phyloP scores from a whole-genome alignment of 30 jellyfish, hydroid and myxozoan species.

The Haliclystus octoradiatus region DNA sequence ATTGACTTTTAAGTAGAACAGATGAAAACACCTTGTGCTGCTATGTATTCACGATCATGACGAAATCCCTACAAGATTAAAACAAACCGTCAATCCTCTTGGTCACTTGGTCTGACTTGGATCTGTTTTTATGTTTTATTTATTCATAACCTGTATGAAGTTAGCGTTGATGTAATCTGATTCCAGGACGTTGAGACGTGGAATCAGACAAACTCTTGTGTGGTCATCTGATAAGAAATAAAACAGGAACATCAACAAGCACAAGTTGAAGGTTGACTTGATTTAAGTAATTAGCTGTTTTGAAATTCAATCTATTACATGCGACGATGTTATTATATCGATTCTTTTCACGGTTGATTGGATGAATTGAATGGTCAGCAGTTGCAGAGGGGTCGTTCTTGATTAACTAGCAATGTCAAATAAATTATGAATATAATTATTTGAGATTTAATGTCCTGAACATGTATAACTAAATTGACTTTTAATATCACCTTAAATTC shows the following conservation, averaged over 20 bases:
- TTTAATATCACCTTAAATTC: slow-evolving; percentile 41
- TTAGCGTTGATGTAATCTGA: slow-evolving; percentile 88
- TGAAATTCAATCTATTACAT: too few species aligned
- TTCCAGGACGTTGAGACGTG: slow-evolving; percentile 56
- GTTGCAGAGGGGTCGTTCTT: slow-evolving; percentile 14
- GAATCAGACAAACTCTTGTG: slow-evolving; percentile 43
- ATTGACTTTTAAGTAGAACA: neutral
- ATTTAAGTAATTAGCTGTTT: too few species aligned
- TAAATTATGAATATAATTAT: neutral
- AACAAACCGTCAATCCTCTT: neutral
- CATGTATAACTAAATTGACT: neutral
- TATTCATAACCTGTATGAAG: slow-evolving; percentile 55
- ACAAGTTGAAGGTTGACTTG: too few species aligned
- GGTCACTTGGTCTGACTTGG: neutral
- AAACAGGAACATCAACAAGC: neutral
- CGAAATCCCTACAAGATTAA: neutral
- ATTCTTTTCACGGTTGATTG: slow-evolving; percentile 56
- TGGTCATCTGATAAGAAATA: slow-evolving; percentile 40
- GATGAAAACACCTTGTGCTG: slow-evolving; percentile 52
- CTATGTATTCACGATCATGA: slow-evolving; percentile 36
- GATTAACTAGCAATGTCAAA: slow-evolving; percentile 12
- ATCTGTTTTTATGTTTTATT: neutral
- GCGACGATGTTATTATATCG: slow-evolving; percentile 69
- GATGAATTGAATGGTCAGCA: slow-evolving; percentile 50
- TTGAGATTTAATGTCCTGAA: neutral